Percentiles rank a stretch among this genome's conserved stretches.
These are phyloP conservation scores for Phortica okadai DNA, from an alignment of 2,888 invertebrate genomes.

Conservation along the genomic window DNA sequence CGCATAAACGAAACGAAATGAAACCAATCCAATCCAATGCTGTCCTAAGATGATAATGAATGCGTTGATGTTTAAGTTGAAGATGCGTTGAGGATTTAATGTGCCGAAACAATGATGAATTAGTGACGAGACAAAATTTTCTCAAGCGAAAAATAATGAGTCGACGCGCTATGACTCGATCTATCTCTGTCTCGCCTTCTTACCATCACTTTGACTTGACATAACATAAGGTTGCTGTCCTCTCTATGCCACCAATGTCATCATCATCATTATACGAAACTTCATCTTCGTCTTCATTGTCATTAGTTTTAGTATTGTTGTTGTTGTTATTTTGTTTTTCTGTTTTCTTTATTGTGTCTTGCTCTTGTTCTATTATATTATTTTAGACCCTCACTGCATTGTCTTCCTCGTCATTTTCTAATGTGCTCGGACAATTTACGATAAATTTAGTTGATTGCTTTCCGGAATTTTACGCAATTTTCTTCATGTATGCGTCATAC, in stretches of 20 bases:
- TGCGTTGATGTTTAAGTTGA: conserved; percentile 64
- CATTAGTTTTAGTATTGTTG: not conserved
- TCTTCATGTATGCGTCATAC: conserved; percentile 25
- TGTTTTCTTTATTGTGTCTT: not conserved
- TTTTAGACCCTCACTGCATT: not conserved
- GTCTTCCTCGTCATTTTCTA: not conserved
- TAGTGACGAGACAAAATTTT: conserved; percentile 72
- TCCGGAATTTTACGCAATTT: conserved; percentile 66
- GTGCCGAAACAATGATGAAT: conserved; percentile 72
- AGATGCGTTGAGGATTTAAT: conserved; percentile 61
- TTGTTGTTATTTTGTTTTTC: conserved; percentile 2
- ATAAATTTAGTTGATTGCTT: conserved; percentile 70
- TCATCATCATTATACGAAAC: conserved; percentile 36
- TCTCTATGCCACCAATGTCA: conserved; percentile 16
- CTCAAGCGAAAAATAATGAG: conserved; percentile 71
- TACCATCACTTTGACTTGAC: too few relatives aligned
- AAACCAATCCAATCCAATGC: conserved; percentile 7
- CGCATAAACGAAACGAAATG: conserved; percentile 15
- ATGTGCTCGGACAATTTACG: conserved; percentile 65
- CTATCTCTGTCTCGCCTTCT: not conserved
- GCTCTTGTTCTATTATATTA: not conserved
- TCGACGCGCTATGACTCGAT: conserved; percentile 38
- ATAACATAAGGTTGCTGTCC: conserved; percentile 14
- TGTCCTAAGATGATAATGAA: conserved; percentile 65
- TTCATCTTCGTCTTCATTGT: conserved; percentile 41